Percentiles rank a stretch among this genome's conserved stretches.
These are phyloP conservation scores for Acanthosepion esculentum DNA, from an alignment of 2,888 invertebrate genomes.

Conservation along the genomic window DNA sequence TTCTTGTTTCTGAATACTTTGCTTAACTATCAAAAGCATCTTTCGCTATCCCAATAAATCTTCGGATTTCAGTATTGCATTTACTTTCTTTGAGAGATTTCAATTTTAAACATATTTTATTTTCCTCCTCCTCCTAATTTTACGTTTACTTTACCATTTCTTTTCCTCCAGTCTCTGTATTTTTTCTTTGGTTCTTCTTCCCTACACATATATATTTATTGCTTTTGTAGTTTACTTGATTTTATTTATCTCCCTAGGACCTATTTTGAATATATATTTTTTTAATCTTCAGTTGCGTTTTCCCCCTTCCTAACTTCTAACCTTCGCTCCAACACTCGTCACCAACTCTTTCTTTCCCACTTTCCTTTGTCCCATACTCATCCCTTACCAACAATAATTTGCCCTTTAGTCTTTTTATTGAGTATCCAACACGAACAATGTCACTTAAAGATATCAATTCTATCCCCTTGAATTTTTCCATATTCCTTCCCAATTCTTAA, in stretches of 20 bases:
- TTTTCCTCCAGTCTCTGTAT: no score
- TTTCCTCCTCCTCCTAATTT: no score
- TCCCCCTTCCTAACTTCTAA: neutral
- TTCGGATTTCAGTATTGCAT: no score
- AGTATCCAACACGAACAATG: neutral
- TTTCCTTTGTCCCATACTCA: neutral
- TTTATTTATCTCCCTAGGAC: neutral
- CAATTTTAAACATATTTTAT: no score
- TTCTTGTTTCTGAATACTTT: no score
- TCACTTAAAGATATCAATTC: constrained; percentile 33
- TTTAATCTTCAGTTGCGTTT: neutral
- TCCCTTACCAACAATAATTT: neutral
- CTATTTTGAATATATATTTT: neutral
- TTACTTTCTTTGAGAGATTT: no score
- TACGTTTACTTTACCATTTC: no score
- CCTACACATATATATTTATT: no score
- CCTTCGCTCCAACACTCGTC: neutral
- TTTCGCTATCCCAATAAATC: no score
- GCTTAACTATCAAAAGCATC: no score
- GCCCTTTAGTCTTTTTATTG: constrained; percentile 22
- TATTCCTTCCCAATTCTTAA: neutral
- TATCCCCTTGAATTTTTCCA: constrained; percentile 6
- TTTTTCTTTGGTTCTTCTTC: no score
- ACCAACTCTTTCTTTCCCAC: neutral
- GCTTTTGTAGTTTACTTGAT: no score